Evolutionary conservation across 2,113 vertebrate species (phyloP).

Genomic region (Melanerpes aurifrons): DNA sequence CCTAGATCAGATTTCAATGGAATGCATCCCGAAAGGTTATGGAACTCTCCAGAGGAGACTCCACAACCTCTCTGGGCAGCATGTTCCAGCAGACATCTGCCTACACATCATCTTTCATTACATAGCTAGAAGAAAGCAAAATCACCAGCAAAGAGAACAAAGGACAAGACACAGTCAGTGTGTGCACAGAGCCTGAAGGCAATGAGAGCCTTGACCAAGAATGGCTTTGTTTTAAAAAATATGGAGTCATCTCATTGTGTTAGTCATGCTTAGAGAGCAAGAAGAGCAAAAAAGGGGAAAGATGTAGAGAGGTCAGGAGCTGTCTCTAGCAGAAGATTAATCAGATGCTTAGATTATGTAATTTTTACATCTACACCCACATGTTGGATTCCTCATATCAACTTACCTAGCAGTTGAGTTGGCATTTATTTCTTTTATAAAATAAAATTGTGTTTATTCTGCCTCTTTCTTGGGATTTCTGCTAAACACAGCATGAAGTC

Average conservation of each 20-base stretch:
- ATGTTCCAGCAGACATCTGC: not conserved
- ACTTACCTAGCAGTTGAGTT: not conserved
- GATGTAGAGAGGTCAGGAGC: not conserved
- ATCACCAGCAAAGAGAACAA: not conserved
- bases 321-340: not conserved
- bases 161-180: not conserved
- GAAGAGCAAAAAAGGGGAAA: not conserved
- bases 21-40: too few species aligned
- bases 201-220: not conserved
- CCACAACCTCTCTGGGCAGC: too few species aligned
- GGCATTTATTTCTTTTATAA: not conserved
- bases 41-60: too few species aligned
- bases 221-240: not conserved
- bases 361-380: not conserved
- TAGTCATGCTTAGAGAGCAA: not conserved
- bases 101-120: accelerated
- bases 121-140: not conserved
- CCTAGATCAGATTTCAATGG: too few species aligned
- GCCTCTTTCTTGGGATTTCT: not conserved
- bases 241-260: not conserved
- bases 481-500: not conserved
- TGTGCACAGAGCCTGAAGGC: not conserved
- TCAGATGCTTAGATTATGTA: not conserved
- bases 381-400: not conserved
- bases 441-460: not conserved